phyloP scores from a whole-genome alignment of 1,140 invertebrate genomes.

The Nomia melanderi region DNA sequence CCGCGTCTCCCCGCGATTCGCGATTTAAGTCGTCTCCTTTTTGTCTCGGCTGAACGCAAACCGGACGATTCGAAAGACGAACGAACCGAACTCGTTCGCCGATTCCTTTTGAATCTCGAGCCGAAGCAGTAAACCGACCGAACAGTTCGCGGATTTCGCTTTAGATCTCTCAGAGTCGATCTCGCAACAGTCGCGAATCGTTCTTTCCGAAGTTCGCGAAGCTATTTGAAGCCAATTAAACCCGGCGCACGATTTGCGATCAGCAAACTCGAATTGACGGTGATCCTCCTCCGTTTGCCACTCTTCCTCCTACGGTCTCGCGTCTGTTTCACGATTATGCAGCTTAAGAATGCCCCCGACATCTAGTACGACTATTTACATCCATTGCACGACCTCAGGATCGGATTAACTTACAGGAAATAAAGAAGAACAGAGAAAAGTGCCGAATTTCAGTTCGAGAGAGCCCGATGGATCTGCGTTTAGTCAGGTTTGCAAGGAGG shows the following conservation, averaged over 20 bases:
- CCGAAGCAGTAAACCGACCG: no score
- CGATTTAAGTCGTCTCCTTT: neutral
- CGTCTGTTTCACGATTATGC: neutral
- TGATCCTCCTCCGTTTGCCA: neutral
- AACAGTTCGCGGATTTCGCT: neutral
- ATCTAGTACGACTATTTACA: slow-evolving; percentile 37
- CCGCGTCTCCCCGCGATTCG: slow-evolving; percentile 3
- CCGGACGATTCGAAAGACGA: no score
- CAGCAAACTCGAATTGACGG: neutral
- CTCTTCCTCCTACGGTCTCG: no score
- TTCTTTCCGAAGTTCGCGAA: no score
- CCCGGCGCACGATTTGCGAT: neutral
- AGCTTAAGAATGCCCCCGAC: slow-evolving; percentile 27
- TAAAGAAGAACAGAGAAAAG: neutral
- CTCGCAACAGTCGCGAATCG: no score
- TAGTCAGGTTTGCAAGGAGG: neutral
- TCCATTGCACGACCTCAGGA: slow-evolving; percentile 44
- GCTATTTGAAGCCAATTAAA: no score
- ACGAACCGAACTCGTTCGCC: no score
- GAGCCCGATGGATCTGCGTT: neutral
- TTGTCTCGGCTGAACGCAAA: slow-evolving; percentile 13
- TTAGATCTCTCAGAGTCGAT: neutral
- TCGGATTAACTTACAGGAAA: no score
- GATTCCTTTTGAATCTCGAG: no score
- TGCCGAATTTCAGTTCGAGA: neutral